Evolutionary conservation across 2,888 invertebrate species (phyloP), one percentile per base, ranked within the genome.

Genomic region (Eristalis tenax): DNA sequence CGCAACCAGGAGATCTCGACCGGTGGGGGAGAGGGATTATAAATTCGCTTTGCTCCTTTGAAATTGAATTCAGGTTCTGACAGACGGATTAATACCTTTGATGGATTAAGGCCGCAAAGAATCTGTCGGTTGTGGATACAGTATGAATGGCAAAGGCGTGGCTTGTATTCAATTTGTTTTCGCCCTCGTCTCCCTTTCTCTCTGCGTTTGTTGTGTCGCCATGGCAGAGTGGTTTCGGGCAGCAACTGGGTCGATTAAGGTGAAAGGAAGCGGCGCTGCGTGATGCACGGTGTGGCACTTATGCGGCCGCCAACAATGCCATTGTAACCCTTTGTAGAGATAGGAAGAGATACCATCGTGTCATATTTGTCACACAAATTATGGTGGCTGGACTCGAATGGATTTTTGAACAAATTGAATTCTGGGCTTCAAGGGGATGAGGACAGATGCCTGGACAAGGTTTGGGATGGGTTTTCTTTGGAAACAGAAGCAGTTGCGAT

Each of bases 21-120:
- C 22, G 26, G 26, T 15, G 32, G 26, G 38, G 2, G 66, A 26
- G 32, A 32, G 18, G 66, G 18, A 82, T 85, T 85, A 85, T 77
- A 74, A 81, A 85, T 85, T 76, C 85, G 50, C 77, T 85, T 77
- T 82, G 73, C 64, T 76, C 69, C 59, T 77, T 64, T 74, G 69
- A 82, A 77, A 82, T 82, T 85, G 73, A 85, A 77, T 77, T 83
- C 63, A 50, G 57, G 64, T 50, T 69, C 50, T 77, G 74, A 74
- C 68, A 84, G 66, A 65, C 59, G 40, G 82, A 85, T 85, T 85
- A 81, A 78, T 77, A 68, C 81, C 69, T 68, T 85, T 85, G 85
- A 84, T 84, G 76, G 84, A 84, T 84, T 75, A 84, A 84, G 71
- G 84, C 68, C 73, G 69, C 75, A 75, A 66, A 79, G 59, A 69